Evolutionary conservation across 1,140 invertebrate genomes (phyloP).

Genomic region (Pinna nobilis): DNA sequence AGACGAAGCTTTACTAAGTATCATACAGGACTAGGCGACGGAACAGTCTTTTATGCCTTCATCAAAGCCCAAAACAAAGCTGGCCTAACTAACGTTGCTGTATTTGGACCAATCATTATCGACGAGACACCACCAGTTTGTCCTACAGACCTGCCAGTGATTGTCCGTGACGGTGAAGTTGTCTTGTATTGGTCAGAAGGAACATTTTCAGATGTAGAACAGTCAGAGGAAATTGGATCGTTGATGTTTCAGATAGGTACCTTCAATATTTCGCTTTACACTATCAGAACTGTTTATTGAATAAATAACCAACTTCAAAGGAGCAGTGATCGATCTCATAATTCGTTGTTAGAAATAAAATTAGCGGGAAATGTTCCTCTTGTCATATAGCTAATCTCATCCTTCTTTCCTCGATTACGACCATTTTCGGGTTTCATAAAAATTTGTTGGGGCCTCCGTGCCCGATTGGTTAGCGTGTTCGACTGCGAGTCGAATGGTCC

Average conservation of each 20-base stretch:
- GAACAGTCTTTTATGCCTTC: slow-evolving; percentile 40
- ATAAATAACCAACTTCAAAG: too few species aligned
- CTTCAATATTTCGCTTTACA: not conserved
- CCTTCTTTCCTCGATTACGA: too few species aligned
- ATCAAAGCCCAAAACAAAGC: slow-evolving; percentile 41
- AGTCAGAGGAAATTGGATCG: slow-evolving; percentile 25
- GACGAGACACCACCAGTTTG: slow-evolving; percentile 46
- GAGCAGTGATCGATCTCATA: too few species aligned
- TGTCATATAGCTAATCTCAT: too few species aligned
- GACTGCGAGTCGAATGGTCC: too few species aligned
- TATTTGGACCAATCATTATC: slow-evolving; percentile 41
- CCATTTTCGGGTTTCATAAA: too few species aligned
- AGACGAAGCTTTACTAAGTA: slow-evolving; percentile 19
- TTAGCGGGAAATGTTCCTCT: too few species aligned
- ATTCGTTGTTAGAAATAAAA: too few species aligned
- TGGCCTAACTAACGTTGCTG: slow-evolving; percentile 10
- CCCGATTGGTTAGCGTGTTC: too few species aligned
- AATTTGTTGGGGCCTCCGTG: too few species aligned
- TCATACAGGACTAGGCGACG: slow-evolving; percentile 39
- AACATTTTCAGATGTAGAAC: slow-evolving; percentile 32
- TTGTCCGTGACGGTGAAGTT: slow-evolving; percentile 6
- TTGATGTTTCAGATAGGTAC: slow-evolving; percentile 35
- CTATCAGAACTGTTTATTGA: too few species aligned
- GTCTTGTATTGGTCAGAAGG: slow-evolving; percentile 25
- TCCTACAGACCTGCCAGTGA: slow-evolving; percentile 11